These are phyloP conservation scores for Polypterus bichir DNA, from an alignment of 2,113 vertebrate genomes.

Conservation along the genomic window DNA sequence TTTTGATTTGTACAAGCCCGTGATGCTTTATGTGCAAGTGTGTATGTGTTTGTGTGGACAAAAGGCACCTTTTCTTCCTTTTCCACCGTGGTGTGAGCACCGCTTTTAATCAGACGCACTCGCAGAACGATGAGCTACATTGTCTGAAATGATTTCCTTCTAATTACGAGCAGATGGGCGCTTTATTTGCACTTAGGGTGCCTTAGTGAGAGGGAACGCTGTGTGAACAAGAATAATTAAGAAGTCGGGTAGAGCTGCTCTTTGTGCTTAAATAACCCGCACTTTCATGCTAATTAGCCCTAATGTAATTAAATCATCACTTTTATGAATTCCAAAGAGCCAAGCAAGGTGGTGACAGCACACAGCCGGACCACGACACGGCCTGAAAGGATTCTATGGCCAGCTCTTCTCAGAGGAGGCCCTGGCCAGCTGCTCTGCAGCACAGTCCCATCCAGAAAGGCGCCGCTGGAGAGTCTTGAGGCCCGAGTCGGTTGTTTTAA, in stretches of 20 bases:
- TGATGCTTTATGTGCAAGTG: no score
- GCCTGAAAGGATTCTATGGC: no score
- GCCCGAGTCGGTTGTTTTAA: no score
- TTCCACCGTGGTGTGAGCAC: constrained; percentile 26
- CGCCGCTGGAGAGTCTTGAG: no score
- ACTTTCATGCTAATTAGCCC: constrained; percentile 95
- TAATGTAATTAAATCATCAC: constrained; percentile 99
- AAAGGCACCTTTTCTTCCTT: background rate
- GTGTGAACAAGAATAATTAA: constrained; percentile 99
- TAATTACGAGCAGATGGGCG: constrained; percentile 99
- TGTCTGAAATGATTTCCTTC: constrained; percentile 97
- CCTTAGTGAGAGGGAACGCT: constrained; percentile 95
- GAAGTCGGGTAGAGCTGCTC: constrained; percentile 98
- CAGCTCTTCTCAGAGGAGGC: no score
- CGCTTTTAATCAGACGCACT: constrained; percentile 92
- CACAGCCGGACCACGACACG: no score
- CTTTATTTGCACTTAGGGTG: constrained; percentile 99
- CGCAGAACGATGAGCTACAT: constrained; percentile 95
- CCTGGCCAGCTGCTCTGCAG: no score
- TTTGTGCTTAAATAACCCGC: constrained; percentile 90
- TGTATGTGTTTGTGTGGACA: no score
- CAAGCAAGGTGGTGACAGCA: no score
- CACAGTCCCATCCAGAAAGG: no score
- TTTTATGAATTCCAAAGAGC: constrained; percentile 76
- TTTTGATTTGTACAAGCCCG: background rate